Percentiles rank a stretch among this genome's conserved stretches.
Evolutionary conservation across 2,797 vertebrate genomes (phyloP).

Genomic region (Hoplostethus atlanticus): DNA sequence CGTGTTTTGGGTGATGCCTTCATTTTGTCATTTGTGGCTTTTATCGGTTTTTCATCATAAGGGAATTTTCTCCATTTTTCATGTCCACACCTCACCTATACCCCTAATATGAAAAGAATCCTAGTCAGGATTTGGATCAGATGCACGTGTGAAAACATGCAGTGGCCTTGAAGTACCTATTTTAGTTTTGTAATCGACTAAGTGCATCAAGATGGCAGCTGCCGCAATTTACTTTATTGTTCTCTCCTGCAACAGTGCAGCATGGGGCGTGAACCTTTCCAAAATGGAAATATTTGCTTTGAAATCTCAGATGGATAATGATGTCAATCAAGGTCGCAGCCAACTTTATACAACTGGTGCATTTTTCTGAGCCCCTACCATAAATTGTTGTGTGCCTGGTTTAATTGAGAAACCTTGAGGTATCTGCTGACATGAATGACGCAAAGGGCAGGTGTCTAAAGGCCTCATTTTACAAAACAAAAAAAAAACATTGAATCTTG

Average conservation of each 20-base stretch:
- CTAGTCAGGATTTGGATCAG: slow-evolving; percentile 12
- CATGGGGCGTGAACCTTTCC: slow-evolving; percentile 12
- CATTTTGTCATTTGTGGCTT: slow-evolving; percentile 1
- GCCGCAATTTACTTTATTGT: background rate
- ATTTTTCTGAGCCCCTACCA: slow-evolving; percentile 13
- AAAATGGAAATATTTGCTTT: slow-evolving; percentile 15
- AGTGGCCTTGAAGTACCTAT: background rate
- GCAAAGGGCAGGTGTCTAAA: slow-evolving; percentile 7
- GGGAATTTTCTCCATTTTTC: slow-evolving; percentile 25
- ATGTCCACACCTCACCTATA: slow-evolving; percentile 2
- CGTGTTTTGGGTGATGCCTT: slow-evolving; percentile 9
- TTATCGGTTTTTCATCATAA: slow-evolving; percentile 36
- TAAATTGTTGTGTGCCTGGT: slow-evolving; percentile 11
- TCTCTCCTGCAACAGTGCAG: slow-evolving; percentile 1
- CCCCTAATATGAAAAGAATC: slow-evolving; percentile 6
- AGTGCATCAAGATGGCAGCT: background rate
- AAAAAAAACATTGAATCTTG: slow-evolving; percentile 3
- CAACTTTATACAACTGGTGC: slow-evolving; percentile 5
- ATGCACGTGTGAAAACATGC: background rate
- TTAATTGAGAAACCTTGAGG: background rate
- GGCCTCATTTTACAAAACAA: slow-evolving; percentile 4
- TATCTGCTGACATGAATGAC: background rate
- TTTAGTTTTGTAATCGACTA: background rate
- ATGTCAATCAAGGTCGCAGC: background rate
- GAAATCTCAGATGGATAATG: slow-evolving; percentile 11